A percentile compares a stretch with the other conserved stretches of the same genome.
These are phyloP conservation scores for Synergus umbraculus DNA, from an alignment of 2,888 invertebrate genomes.

Conservation along the genomic window DNA sequence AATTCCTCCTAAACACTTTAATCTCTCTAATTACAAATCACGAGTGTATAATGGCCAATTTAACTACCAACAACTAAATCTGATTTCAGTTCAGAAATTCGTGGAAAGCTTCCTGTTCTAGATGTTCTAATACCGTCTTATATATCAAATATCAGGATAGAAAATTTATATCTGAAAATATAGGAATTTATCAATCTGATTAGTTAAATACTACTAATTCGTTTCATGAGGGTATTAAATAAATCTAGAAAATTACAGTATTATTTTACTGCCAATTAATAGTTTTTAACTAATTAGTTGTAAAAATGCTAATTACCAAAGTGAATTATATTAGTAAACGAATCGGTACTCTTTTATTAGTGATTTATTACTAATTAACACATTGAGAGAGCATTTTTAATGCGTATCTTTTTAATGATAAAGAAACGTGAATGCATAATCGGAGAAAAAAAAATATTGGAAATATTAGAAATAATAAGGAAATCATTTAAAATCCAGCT, in stretches of 20 bases:
- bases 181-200: too few relatives aligned
- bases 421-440: background rate
- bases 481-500: constrained; percentile 10
- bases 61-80: background rate
- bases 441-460: background rate
- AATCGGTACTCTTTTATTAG: too few relatives aligned
- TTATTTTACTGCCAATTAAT: too few relatives aligned
- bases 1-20: background rate
- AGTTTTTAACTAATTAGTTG: too few relatives aligned
- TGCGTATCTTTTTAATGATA: background rate
- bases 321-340: too few relatives aligned
- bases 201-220: too few relatives aligned
- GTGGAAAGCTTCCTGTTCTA: background rate
- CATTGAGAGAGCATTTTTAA: too few relatives aligned
- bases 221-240: too few relatives aligned
- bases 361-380: too few relatives aligned
- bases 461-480: background rate
- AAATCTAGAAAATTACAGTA: too few relatives aligned
- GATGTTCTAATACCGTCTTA: background rate
- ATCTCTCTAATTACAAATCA: background rate
- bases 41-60: background rate
- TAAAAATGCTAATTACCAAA: too few relatives aligned
- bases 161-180: background rate
- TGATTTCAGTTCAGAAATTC: background rate
- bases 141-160: background rate